phyloP scores from a whole-genome alignment of 1,140 invertebrate species.

The Samia ricini region DNA sequence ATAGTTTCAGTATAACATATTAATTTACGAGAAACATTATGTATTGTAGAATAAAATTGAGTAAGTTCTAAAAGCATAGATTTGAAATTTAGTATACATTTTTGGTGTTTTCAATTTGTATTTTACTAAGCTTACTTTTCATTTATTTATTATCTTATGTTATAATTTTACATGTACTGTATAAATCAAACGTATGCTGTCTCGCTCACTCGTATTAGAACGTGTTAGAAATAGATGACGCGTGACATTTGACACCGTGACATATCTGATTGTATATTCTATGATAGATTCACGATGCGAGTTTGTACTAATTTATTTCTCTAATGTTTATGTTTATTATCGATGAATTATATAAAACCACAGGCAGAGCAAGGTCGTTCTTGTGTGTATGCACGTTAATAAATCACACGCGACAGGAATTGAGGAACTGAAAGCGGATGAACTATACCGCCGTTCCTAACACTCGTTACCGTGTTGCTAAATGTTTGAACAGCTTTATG shows the following conservation, averaged over 20 bases:
- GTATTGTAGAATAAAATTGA: not conserved
- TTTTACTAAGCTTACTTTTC: not conserved
- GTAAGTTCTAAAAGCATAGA: no score
- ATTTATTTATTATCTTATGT: no score
- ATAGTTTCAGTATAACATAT: not conserved
- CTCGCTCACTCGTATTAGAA: no score
- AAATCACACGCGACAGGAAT: not conserved
- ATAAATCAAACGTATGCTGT: no score
- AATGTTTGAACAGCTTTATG: not conserved
- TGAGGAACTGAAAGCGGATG: not conserved
- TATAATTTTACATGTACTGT: no score
- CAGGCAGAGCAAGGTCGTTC: not conserved
- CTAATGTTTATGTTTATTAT: not conserved
- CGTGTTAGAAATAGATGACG: no score
- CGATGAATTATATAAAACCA: not conserved
- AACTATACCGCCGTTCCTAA: not conserved
- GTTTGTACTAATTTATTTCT: not conserved
- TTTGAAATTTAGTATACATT: no score
- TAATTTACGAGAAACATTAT: no score
- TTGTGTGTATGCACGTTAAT: not conserved
- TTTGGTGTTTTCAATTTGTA: no score
- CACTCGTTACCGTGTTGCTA: not conserved
- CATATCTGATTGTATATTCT: no score
- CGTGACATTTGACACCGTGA: no score
- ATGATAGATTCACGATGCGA: no score